phyloP scores from a whole-genome alignment of 2,888 invertebrate genomes.

The Napeogenes sylphis region DNA sequence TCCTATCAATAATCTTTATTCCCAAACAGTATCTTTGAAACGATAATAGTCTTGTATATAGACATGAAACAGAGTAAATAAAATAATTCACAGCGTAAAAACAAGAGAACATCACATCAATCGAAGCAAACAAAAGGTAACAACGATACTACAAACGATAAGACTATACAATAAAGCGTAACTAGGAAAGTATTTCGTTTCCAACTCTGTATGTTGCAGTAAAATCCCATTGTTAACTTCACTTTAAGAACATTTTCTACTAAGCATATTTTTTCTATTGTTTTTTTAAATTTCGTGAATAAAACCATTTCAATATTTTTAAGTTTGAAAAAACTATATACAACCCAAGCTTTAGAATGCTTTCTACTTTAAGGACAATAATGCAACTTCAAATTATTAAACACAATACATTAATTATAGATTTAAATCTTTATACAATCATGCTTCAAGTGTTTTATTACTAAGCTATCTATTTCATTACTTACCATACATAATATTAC shows the following conservation, averaged over 20 bases:
- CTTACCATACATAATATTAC: too few relatives aligned
- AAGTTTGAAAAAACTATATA: too few relatives aligned
- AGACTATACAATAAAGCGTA: neutral
- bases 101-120: neutral
- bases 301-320: neutral
- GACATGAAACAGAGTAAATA: neutral
- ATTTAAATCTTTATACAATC: neutral
- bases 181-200: neutral
- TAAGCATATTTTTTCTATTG: neutral
- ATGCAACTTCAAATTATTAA: too few relatives aligned
- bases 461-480: too few relatives aligned
- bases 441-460: too few relatives aligned
- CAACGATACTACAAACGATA: neutral
- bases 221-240: neutral
- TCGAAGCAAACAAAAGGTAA: neutral
- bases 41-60: neutral
- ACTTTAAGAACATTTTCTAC: slow-evolving; percentile 1
- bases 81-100: neutral
- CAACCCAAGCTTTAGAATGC: too few relatives aligned
- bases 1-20: neutral
- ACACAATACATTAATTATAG: neutral
- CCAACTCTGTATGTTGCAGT: neutral
- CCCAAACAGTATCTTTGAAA: neutral
- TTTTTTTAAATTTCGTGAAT: neutral
- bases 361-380: too few relatives aligned